Conservation (phyloP, 2,888 invertebrate genomes). For the Acrocera orbiculus region DNA sequence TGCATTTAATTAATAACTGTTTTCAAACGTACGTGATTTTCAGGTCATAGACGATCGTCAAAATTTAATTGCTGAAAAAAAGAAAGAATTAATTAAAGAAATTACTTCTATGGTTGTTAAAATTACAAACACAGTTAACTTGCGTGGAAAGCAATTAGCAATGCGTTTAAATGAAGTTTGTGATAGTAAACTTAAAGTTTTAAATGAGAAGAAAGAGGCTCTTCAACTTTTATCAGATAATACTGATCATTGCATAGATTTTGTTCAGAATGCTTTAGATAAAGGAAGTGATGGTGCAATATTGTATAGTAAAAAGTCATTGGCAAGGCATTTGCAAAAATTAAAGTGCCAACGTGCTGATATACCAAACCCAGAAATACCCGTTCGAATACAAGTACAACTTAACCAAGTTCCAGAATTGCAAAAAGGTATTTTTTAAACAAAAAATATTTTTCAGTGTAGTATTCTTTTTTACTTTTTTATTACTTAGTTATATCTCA, state of each 20-base stretch:
- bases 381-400: slow-evolving; percentile 62
- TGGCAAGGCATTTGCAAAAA: slow-evolving; percentile 56
- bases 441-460: neutral
- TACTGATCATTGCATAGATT: slow-evolving; percentile 76
- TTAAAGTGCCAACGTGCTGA: slow-evolving; percentile 69
- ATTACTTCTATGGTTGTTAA: slow-evolving; percentile 76
- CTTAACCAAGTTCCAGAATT: slow-evolving; percentile 67
- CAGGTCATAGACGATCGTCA: slow-evolving; percentile 72
- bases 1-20: no score
- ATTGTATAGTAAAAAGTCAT: slow-evolving; percentile 62
- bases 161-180: slow-evolving; percentile 63
- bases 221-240: slow-evolving; percentile 63
- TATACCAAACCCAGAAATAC: slow-evolving; percentile 79
- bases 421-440: slow-evolving; percentile 41
- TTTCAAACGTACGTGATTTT: no score
- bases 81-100: slow-evolving; percentile 67
- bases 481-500: slow-evolving; percentile 44
- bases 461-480: neutral
- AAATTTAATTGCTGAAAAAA: slow-evolving; percentile 67
- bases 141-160: slow-evolving; percentile 65
- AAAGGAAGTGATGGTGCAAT: slow-evolving; percentile 72
- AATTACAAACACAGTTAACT: slow-evolving; percentile 65
- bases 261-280: slow-evolving; percentile 61
- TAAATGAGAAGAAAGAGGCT: slow-evolving; percentile 70
- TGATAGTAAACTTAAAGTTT: slow-evolving; percentile 56